Conservation (phyloP, 2,113 vertebrate species). For the Chaetura pelagica region DNA sequence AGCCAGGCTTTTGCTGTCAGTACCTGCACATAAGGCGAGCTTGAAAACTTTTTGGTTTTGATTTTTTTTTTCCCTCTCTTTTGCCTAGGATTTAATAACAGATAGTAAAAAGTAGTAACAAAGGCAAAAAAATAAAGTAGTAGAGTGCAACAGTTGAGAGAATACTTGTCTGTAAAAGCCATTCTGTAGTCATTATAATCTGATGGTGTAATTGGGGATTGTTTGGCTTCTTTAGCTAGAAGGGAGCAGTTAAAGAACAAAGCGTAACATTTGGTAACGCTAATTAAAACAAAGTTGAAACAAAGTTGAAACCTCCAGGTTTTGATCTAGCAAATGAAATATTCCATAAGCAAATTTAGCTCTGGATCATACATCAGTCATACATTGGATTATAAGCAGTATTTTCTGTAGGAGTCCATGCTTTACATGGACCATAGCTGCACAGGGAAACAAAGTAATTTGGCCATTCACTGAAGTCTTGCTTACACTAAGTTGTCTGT, state of each 20-base stretch:
- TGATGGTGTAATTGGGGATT: background rate
- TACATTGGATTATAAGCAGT: background rate
- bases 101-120: background rate
- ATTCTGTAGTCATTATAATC: background rate
- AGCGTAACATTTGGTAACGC: background rate
- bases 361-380: background rate
- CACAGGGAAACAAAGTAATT: background rate
- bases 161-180: background rate
- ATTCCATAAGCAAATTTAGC: background rate
- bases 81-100: background rate
- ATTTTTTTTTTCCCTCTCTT: background rate
- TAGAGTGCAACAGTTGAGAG: background rate
- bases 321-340: background rate
- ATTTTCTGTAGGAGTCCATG: background rate
- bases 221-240: background rate
- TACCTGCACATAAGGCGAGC: background rate
- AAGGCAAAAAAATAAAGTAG: background rate
- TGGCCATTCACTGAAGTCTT: background rate
- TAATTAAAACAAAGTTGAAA: background rate
- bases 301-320: background rate
- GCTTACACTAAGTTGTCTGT: background rate
- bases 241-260: background rate
- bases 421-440: background rate
- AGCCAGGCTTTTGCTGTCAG: background rate
- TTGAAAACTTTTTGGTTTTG: too few species aligned